Evolutionary conservation across 2,113 vertebrate species (phyloP), one percentile per base, ranked within the genome.

Genomic region (Dryoscopus gambensis): DNA sequence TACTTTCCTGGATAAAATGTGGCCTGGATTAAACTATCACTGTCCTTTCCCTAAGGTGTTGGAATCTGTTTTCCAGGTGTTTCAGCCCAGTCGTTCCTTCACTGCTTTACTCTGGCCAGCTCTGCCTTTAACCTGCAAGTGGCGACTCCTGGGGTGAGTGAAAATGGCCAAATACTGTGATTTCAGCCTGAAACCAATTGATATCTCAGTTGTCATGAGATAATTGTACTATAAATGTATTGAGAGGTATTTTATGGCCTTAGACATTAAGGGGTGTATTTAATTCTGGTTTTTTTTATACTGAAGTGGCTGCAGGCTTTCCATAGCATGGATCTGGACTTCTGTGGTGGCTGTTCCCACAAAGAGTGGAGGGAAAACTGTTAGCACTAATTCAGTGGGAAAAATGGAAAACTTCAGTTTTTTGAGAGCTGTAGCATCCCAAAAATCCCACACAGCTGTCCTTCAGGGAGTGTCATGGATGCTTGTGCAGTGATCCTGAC

Each of bases 61-160:
- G 31, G 39, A 19, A 42, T 46, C 20, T 94, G 23, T 81, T 73
- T 84, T 89, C 19, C 95, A 99, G 99, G 99, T 35, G 99, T 99
- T 35, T 99, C 98, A 2, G 99, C 98, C 7, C 98, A 98, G 59
- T 99, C 99, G 1, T 99, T 99, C 95, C 97, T 98, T 53, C 99
- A 99, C 76, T 99, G 98, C 78, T 99, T 99, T 97, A 98, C 97
- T 3, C 93, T 99, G 77, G 98, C 98, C 27, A 98, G 98, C 44
- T 96, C 98, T 4, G 98, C 98, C 64, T 99, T 99, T 91, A 99
- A 99, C 80, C 96, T 99, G 30, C 99, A 99, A 93, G 99, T 99
- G 79, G 99, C 99, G 1, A 99, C 99, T 33, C 99, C 99, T 4
- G 99, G 98, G 98, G 99, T 99, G 84, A 98, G 99, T 97, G 23